These are phyloP conservation scores for Papilio polytes DNA, from an alignment of 1,140 invertebrate species.

Conservation along the genomic window DNA sequence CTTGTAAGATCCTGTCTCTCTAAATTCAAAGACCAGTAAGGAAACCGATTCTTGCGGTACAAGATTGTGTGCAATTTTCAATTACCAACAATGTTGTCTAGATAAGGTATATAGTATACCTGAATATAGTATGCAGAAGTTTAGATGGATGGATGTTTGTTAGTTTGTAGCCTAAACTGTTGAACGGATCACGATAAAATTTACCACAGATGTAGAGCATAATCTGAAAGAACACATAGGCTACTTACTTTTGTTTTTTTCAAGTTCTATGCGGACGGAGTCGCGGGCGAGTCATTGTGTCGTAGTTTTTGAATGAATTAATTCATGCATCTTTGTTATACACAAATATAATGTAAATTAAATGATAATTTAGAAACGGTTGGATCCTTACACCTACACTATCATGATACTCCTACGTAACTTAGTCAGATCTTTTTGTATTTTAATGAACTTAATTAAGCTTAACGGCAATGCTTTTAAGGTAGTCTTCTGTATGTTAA, in stretches of 20 bases:
- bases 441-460: slow-evolving; percentile 16
- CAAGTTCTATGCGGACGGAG: too few species aligned
- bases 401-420: background rate
- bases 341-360: too few species aligned
- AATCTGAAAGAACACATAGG: too few species aligned
- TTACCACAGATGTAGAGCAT: too few species aligned
- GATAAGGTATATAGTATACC: background rate
- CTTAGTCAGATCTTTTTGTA: slow-evolving; percentile 17
- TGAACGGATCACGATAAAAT: too few species aligned
- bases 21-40: background rate
- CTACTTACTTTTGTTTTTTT: background rate
- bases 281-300: too few species aligned
- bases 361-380: background rate
- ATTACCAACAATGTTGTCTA: slow-evolving; percentile 1
- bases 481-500: background rate
- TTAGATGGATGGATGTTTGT: too few species aligned
- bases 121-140: background rate
- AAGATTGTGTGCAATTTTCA: slow-evolving; percentile 18
- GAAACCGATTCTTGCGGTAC: background rate
- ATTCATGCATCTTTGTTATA: too few species aligned
- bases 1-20: too few species aligned
- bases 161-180: too few species aligned
- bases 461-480: background rate
- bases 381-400: background rate
- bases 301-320: background rate